Conservation (phyloP, 2,888 invertebrate species). For the Yponomeuta evonymella region DNA sequence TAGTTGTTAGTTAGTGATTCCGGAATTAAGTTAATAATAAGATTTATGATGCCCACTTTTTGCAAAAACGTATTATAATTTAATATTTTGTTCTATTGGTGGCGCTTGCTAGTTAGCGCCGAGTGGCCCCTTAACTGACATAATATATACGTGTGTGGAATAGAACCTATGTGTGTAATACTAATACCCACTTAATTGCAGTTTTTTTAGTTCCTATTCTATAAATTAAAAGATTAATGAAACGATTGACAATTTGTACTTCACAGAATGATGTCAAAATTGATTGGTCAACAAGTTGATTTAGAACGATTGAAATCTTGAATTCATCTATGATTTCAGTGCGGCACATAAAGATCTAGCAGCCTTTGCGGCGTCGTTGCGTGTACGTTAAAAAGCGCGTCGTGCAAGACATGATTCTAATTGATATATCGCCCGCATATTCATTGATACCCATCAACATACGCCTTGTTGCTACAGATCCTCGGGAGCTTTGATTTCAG, state of each 20-base stretch:
- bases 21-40: too few species aligned
- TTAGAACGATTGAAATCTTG: background rate
- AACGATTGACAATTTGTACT: background rate
- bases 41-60: too few species aligned
- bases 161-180: too few species aligned
- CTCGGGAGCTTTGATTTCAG: slow-evolving; percentile 29
- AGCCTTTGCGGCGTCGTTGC: slow-evolving; percentile 8
- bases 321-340: background rate
- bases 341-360: background rate
- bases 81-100: too few species aligned
- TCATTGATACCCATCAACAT: slow-evolving; percentile 4
- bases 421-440: slow-evolving; percentile 49
- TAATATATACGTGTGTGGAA: too few species aligned
- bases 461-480: slow-evolving; percentile 35
- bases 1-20: too few species aligned
- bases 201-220: too few species aligned
- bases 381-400: slow-evolving; percentile 36
- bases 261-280: background rate
- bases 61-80: too few species aligned
- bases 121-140: too few species aligned
- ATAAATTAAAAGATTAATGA: background rate
- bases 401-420: slow-evolving; percentile 44
- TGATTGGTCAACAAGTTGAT: background rate
- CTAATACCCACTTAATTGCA: too few species aligned
- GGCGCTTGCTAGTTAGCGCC: too few species aligned